Conservation (phyloP, 2,888 invertebrate species). For the Saturnia pavonia region DNA sequence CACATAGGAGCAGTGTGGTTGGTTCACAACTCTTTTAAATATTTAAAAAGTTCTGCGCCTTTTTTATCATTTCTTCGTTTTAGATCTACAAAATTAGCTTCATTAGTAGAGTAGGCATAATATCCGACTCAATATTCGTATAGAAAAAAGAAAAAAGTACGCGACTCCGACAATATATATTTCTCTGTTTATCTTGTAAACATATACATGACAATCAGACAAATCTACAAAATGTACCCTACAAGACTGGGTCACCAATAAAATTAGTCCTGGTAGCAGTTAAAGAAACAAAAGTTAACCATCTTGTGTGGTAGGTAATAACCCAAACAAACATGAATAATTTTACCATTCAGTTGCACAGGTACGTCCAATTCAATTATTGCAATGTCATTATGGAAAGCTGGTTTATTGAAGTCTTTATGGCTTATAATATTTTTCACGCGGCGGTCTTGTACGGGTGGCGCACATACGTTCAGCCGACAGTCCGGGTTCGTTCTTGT, state of each 20-base stretch:
- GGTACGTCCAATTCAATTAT: conserved; percentile 74
- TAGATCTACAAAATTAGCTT: no score
- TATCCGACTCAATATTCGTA: no score
- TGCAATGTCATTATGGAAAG: conserved; percentile 83
- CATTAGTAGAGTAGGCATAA: no score
- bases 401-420: conserved; percentile 70
- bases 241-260: not conserved
- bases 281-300: not conserved
- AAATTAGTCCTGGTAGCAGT: not conserved
- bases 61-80: not conserved
- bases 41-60: not conserved
- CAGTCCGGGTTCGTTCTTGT: conserved; percentile 69
- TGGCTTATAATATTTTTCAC: conserved; percentile 73
- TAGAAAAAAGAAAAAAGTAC: no score
- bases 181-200: no score
- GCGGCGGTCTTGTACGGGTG: conserved; percentile 66
- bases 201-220: no score
- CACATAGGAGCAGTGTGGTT: not conserved
- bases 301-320: not conserved
- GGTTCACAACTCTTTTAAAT: not conserved
- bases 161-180: no score
- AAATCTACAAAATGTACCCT: not conserved
- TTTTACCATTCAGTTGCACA: conserved; percentile 66
- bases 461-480: conserved; percentile 60
- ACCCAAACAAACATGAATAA: conserved; percentile 10